Percentiles rank a stretch among this genome's conserved stretches.
phyloP scores from a whole-genome alignment of 2,113 vertebrate genomes.

The Trogon surrucura region DNA sequence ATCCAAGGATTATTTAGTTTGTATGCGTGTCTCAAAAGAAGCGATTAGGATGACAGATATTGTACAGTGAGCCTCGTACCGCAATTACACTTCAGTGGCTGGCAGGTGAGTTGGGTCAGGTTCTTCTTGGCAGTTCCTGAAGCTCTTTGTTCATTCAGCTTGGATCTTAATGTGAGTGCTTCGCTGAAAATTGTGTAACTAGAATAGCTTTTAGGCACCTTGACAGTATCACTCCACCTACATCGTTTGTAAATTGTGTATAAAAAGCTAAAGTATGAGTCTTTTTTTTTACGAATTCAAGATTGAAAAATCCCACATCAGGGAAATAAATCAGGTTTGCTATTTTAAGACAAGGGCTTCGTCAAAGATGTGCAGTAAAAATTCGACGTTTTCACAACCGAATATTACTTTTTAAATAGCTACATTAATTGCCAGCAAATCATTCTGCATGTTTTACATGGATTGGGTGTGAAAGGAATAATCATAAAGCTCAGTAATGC shows the following conservation, averaged over 20 bases:
- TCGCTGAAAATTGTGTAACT: not conserved
- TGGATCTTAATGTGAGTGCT: not conserved
- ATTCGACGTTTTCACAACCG: accelerated
- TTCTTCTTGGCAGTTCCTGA: not conserved
- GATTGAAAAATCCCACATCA: not conserved
- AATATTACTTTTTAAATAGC: not conserved
- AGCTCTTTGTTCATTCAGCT: not conserved
- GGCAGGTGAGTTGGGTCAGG: not conserved
- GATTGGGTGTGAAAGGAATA: not conserved
- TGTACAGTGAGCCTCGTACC: accelerated
- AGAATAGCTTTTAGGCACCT: not conserved
- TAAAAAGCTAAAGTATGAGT: not conserved
- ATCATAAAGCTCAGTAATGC: not conserved
- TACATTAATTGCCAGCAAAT: not conserved
- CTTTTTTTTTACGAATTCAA: not conserved
- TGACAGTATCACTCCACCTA: not conserved
- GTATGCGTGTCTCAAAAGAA: not conserved
- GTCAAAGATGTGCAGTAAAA: not conserved
- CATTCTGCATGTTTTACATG: not conserved
- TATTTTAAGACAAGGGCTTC: not conserved
- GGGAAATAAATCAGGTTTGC: not conserved
- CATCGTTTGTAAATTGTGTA: not conserved
- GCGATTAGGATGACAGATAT: not conserved
- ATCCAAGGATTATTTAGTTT: not conserved
- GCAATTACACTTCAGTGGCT: not conserved